These are phyloP conservation scores for Drosophila peninsularis DNA, from an alignment of 2,888 invertebrate genomes.

Conservation along the genomic window DNA sequence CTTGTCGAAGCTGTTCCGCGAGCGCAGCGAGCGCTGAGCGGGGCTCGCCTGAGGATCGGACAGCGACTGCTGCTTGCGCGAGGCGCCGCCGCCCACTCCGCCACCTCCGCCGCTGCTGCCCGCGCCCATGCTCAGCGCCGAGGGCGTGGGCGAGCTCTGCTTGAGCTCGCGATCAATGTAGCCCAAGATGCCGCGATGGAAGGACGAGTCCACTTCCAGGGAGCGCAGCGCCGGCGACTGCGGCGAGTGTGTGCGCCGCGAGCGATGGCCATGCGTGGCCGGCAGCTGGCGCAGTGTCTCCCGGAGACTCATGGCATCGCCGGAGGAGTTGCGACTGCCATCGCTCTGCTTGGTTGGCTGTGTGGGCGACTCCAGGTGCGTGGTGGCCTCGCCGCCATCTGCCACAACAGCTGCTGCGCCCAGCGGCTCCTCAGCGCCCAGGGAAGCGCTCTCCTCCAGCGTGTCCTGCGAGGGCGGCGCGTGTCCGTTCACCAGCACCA, in stretches of 20 bases:
- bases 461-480: slow-evolving; percentile 61
- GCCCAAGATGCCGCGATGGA: slow-evolving; percentile 84
- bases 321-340: slow-evolving; percentile 81
- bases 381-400: slow-evolving; percentile 26
- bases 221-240: slow-evolving; percentile 66
- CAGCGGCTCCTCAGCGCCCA: slow-evolving; percentile 49
- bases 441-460: slow-evolving; percentile 47
- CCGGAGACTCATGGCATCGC: slow-evolving; percentile 83
- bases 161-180: slow-evolving; percentile 85
- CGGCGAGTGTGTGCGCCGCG: slow-evolving; percentile 78
- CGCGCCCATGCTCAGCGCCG: slow-evolving; percentile 71
- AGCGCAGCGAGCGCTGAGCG: slow-evolving; percentile 84
- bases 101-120: slow-evolving; percentile 45
- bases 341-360: slow-evolving; percentile 69
- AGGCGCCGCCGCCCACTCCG: slow-evolving; percentile 62
- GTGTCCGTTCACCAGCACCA: slow-evolving; percentile 82
- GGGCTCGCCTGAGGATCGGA: slow-evolving; percentile 85
- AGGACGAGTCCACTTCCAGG: slow-evolving; percentile 76
- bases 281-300: slow-evolving; percentile 83
- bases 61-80: slow-evolving; percentile 83
- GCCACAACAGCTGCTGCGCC: not conserved
- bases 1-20: slow-evolving; percentile 84
- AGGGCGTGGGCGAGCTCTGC: slow-evolving; percentile 81
- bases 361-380: slow-evolving; percentile 67
- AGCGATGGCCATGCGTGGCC: slow-evolving; percentile 73